A percentile compares a stretch with the other conserved stretches of the same genome.
phyloP scores from a whole-genome alignment of 2,797 vertebrate species.

The Lateolabrax maculatus region DNA sequence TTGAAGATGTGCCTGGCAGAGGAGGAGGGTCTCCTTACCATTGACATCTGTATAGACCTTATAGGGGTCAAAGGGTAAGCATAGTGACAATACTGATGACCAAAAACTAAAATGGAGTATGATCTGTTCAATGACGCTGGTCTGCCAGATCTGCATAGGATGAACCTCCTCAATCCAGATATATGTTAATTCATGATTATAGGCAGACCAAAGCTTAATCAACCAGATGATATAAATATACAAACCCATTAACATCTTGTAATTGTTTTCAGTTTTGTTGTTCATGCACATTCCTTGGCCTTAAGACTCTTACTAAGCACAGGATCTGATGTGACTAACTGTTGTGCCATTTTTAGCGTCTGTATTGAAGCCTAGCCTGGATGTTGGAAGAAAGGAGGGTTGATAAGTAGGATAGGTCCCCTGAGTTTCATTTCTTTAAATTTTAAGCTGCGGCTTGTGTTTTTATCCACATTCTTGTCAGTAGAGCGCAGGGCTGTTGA shows the following conservation, averaged over 20 bases:
- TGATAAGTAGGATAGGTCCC: constrained; percentile 52
- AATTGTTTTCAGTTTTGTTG: not conserved
- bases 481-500: not conserved
- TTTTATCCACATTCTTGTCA: constrained; percentile 14
- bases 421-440: constrained; percentile 26
- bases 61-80: constrained; percentile 96
- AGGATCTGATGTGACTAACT: constrained; percentile 20
- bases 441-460: constrained; percentile 23
- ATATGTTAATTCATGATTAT: not conserved
- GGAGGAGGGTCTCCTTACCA: constrained; percentile 92
- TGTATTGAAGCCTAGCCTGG: constrained; percentile 7
- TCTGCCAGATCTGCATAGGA: not conserved
- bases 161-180: not conserved
- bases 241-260: not conserved
- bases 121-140: not conserved
- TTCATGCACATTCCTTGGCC: constrained; percentile 10
- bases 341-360: constrained; percentile 26
- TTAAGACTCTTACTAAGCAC: constrained; percentile 7
- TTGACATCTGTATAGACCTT: constrained; percentile 97
- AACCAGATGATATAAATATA: constrained; percentile 1
- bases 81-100: not conserved
- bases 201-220: not conserved
- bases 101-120: not conserved
- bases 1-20: constrained; percentile 97
- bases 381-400: constrained; percentile 10